Conservation (phyloP, 2,888 invertebrate genomes). For the Archips xylosteana region DNA sequence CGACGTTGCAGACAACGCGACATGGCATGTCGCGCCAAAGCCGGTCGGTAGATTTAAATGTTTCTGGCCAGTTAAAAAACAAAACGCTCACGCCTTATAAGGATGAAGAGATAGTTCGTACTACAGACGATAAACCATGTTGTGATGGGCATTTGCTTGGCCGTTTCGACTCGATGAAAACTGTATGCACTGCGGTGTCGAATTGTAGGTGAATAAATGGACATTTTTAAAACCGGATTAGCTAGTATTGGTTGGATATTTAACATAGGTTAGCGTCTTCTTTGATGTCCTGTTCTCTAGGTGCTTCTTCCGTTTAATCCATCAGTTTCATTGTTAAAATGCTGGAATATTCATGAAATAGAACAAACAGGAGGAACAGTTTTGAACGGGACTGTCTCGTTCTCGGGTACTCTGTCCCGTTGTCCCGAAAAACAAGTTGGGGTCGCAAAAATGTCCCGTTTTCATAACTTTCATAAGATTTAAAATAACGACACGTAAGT, state of each 20-base stretch:
- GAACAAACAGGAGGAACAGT: too few relatives aligned
- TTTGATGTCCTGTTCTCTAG: background rate
- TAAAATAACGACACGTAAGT: too few relatives aligned
- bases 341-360: too few relatives aligned
- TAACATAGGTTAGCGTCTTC: background rate
- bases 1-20: too few relatives aligned
- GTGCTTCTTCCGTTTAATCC: background rate
- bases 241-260: background rate
- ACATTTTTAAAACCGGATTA: background rate
- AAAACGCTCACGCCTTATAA: constrained; percentile 2
- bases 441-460: too few relatives aligned
- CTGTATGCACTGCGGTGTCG: background rate
- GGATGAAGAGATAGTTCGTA: too few relatives aligned
- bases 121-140: background rate
- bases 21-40: background rate
- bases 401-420: too few relatives aligned
- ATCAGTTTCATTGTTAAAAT: too few relatives aligned
- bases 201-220: background rate
- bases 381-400: too few relatives aligned
- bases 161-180: background rate
- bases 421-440: too few relatives aligned
- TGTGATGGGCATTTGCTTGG: background rate
- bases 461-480: too few relatives aligned
- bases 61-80: background rate
- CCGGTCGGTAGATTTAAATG: background rate